Percentiles rank a stretch among this genome's conserved stretches.
phyloP scores from a whole-genome alignment of 1,140 invertebrate genomes.

The Drosophila parabipectinata region DNA sequence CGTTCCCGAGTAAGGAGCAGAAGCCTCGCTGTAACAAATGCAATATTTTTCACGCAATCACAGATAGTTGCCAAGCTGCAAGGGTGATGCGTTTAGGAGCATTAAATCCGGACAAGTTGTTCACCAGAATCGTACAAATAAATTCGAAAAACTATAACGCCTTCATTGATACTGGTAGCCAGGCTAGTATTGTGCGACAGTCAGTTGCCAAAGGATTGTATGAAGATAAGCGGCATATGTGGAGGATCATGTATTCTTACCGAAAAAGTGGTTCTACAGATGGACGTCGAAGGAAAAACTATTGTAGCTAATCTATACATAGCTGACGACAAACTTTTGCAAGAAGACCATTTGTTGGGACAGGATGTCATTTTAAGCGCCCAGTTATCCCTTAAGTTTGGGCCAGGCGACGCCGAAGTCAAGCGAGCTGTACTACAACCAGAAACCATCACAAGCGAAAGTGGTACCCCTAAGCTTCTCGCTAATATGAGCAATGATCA shows the following conservation, averaged over 20 bases:
- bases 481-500: no score
- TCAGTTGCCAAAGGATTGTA: background rate
- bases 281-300: no score
- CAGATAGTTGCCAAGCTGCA: background rate
- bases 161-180: no score
- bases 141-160: background rate
- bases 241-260: constrained; percentile 6
- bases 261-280: constrained; percentile 8
- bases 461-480: no score
- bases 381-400: no score
- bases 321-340: constrained; percentile 17
- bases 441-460: no score
- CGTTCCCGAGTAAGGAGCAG: background rate
- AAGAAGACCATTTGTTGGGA: constrained; percentile 18
- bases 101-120: background rate
- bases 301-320: background rate
- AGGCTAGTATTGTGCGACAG: background rate
- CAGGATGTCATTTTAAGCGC: background rate
- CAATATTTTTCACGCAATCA: background rate
- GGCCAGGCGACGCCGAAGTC: no score
- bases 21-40: background rate
- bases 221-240: no score
- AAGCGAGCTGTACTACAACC: no score
- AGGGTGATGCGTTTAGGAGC: background rate
- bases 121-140: background rate